These are phyloP conservation scores for Cirrhinus molitorella DNA, from an alignment of 2,797 vertebrate genomes.

Conservation along the genomic window DNA sequence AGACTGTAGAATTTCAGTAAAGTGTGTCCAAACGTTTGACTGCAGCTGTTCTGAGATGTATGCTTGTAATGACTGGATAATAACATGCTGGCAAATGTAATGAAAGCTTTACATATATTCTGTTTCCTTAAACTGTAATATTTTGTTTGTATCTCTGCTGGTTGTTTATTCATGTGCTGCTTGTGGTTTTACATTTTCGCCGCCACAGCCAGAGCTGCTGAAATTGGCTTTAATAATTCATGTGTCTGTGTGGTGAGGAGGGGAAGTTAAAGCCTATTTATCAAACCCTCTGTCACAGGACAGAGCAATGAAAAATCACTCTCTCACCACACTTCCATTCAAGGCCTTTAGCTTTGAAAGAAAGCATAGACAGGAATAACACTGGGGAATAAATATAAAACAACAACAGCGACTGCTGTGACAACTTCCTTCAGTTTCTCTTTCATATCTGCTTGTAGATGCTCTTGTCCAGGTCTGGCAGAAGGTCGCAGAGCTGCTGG, in stretches of 20 bases:
- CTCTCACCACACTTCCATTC: constrained; percentile 28
- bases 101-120: neutral
- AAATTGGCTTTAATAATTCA: constrained; percentile 62
- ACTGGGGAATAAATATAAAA: constrained; percentile 45
- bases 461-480: constrained; percentile 18
- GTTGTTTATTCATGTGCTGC: constrained; percentile 38
- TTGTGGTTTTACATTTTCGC: constrained; percentile 45
- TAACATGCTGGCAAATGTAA: neutral
- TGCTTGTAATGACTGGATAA: neutral
- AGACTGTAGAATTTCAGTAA: too few relatives aligned
- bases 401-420: constrained; percentile 22
- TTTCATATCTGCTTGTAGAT: constrained; percentile 15
- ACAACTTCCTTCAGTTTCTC: neutral
- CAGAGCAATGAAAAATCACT: constrained; percentile 49
- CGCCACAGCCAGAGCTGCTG: constrained; percentile 25
- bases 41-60: neutral
- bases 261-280: constrained; percentile 57
- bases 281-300: constrained; percentile 51
- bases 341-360: constrained; percentile 42
- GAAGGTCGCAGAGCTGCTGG: neutral
- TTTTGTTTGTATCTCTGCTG: constrained; percentile 12
- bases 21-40: neutral
- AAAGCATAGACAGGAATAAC: constrained; percentile 33
- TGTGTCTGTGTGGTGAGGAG: constrained; percentile 34
- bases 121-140: neutral